phyloP scores from a whole-genome alignment of 2,113 vertebrate species.

The Sciurus niger region DNA sequence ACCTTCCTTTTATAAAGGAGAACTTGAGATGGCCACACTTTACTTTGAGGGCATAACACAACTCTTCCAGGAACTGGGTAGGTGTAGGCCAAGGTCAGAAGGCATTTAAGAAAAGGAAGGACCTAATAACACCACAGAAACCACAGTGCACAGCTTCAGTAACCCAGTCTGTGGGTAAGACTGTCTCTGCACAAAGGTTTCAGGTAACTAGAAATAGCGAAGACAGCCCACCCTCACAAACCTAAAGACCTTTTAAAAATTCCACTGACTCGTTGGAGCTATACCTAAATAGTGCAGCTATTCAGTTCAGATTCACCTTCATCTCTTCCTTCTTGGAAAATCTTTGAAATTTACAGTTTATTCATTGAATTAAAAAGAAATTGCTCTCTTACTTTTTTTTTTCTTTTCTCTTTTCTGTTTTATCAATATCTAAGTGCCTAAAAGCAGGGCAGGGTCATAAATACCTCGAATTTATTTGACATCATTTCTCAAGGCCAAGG shows the following conservation, averaged over 20 bases:
- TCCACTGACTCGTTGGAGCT: background rate
- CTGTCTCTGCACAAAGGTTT: background rate
- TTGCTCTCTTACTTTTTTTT: background rate
- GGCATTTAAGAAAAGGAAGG: background rate
- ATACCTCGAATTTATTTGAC: constrained; percentile 15
- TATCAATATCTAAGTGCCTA: background rate
- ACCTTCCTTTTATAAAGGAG: background rate
- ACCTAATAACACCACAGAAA: background rate
- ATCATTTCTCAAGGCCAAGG: background rate
- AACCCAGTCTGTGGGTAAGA: background rate
- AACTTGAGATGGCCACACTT: background rate
- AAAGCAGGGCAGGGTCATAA: background rate
- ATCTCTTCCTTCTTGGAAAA: constrained; percentile 33
- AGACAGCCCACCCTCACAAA: background rate
- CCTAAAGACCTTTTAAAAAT: background rate
- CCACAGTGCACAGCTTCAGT: background rate
- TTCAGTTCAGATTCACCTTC: background rate
- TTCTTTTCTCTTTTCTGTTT: constrained; percentile 3
- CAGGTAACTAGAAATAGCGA: background rate
- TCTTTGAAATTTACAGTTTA: constrained; percentile 43
- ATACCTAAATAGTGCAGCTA: background rate
- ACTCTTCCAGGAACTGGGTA: background rate
- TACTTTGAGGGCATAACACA: too few species aligned
- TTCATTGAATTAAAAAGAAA: background rate
- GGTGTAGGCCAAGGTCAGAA: background rate